phyloP scores from a whole-genome alignment of 53 echinoderm and acorn worm species.

The Apostichopus leukothele region DNA sequence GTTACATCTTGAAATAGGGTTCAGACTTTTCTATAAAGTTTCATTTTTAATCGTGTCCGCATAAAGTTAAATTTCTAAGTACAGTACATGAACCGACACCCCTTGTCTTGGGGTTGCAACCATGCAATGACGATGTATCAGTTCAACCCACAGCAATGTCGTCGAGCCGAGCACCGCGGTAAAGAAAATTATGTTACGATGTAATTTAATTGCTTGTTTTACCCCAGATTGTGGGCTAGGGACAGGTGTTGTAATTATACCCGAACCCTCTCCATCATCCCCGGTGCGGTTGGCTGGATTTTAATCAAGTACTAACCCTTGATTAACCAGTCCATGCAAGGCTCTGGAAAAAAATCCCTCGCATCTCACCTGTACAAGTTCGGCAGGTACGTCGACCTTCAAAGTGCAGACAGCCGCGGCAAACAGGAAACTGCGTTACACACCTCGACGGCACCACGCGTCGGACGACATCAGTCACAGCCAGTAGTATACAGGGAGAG shows the following conservation, averaged over 20 bases:
- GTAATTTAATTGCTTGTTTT: not conserved
- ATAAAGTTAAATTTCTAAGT: no score
- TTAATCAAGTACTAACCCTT: conserved; percentile 4
- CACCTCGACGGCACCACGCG: not conserved
- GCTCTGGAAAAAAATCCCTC: not conserved
- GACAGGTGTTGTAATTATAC: not conserved
- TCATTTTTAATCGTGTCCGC: no score
- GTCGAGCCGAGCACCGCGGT: no score
- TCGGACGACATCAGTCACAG: not conserved
- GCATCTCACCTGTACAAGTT: conserved; percentile 11
- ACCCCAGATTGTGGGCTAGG: not conserved
- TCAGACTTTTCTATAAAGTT: no score
- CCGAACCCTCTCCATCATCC: not conserved
- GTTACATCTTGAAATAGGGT: no score
- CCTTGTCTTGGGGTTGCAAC: no score
- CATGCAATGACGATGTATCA: no score
- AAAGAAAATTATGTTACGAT: not conserved
- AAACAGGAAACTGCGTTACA: not conserved
- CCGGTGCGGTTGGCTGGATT: not conserved
- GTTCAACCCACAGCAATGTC: no score
- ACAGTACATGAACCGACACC: no score
- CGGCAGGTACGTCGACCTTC: conserved; percentile 30
- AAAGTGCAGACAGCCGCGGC: conserved; percentile 30
- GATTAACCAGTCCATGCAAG: conserved; percentile 15
- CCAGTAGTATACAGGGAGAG: not conserved